A percentile compares a stretch with the other conserved stretches of the same genome.
Conservation (phyloP, 2,797 vertebrate species). For the Bradypodion ventrale region DNA sequence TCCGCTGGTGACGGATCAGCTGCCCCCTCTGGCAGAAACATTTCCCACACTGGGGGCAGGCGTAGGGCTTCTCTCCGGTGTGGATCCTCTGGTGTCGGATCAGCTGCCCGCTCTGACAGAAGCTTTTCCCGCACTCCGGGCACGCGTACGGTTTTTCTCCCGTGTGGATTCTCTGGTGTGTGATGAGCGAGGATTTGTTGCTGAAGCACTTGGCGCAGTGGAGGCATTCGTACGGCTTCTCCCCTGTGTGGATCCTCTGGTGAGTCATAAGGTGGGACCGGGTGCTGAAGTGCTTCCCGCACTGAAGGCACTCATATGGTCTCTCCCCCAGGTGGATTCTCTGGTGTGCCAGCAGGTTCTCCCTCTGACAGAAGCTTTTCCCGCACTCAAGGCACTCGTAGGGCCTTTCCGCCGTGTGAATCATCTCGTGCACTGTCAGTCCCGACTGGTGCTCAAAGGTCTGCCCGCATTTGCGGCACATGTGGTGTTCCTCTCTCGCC, state of each 20-base stretch:
- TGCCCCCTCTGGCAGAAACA: conserved; percentile 64
- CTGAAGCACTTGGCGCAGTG: conserved; percentile 65
- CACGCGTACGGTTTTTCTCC: conserved; percentile 64
- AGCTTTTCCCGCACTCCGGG: conserved; percentile 61
- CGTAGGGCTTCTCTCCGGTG: conserved; percentile 67
- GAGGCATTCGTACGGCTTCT: conserved; percentile 65
- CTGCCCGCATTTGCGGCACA: conserved; percentile 66
- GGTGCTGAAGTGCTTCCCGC: conserved; percentile 65
- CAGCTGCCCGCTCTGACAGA: conserved; percentile 61
- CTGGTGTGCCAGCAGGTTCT: conserved; percentile 62
- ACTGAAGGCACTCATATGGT: conserved; percentile 61
- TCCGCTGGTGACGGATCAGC: conserved; percentile 61
- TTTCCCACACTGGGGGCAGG: conserved; percentile 65
- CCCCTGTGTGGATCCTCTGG: conserved; percentile 65
- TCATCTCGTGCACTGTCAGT: conserved; percentile 68
- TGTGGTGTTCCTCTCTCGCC: conserved; percentile 60
- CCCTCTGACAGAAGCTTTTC: conserved; percentile 61
- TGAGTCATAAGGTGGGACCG: conserved; percentile 67
- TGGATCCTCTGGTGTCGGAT: conserved; percentile 66
- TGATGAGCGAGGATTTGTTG: conserved; percentile 64
- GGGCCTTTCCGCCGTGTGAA: conserved; percentile 66
- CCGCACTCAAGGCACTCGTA: conserved; percentile 64
- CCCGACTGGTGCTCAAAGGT: conserved; percentile 64
- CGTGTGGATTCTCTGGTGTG: conserved; percentile 63
- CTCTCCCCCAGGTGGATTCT: conserved; percentile 63